Base-by-base conservation (phyloP, 1,140 invertebrate genomes). In the Monochamus saltuarius region DNA sequence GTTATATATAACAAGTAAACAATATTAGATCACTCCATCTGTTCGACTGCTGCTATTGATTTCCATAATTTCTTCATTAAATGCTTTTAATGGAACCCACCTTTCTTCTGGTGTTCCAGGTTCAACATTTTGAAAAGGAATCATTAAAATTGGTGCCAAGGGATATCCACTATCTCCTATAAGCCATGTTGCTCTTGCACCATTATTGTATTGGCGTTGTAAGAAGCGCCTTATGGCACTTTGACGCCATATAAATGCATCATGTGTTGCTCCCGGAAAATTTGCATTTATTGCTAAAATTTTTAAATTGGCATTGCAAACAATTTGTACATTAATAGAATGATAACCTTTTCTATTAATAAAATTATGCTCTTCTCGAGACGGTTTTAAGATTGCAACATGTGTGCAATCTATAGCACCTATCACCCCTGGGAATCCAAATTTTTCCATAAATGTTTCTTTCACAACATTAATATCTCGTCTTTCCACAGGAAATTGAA, bases 331-430 rank as follows among this genome's bases (percentile, higher is more conserved):
- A 68, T 72, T 71, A 14, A 64, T 43, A 10, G 56, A 62, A 59
- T 71, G 64, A 50, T 39, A 71, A 29, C 49, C 29, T 53, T 71
- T 71, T 8, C 65, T 11, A 38, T 68, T 65, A 36, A 67, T 55
- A 59, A 52, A 73, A 29, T 37, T 37, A 45, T 56, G 29, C 10
- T 50, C 51, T 17, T 56, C 49, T 11, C 2, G 3, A 11, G n/a
- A 3, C 1, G 49, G 49, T 51, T n/a, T 51, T 16, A 55, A 7
- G 39, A 62, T 40, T 64, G 55, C 61, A 53, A 51, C 49, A 29
- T 29, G 22, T 6, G 22, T 29, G 22, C 57, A 39, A 54, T 43
- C 39, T 22, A 19, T 55, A 4, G 39, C 29, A 4, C 40, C 58
- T 7, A 56, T 60, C 3, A 42, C 38, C 4, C 42, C 19, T 16